phyloP scores from a whole-genome alignment of 1,140 invertebrate species.

The Leptoteleia sp. region DNA sequence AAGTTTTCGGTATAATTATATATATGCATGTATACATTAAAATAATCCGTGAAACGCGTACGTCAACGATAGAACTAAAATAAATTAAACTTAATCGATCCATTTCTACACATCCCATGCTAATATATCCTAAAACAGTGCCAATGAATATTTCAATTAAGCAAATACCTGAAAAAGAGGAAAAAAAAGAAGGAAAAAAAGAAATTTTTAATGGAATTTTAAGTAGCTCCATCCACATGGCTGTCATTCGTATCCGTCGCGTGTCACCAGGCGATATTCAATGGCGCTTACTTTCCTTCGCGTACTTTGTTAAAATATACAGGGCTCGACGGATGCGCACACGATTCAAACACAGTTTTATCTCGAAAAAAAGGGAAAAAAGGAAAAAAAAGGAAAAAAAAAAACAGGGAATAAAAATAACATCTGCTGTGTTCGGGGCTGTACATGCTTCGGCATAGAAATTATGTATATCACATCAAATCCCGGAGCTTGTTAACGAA shows the following conservation, averaged over 20 bases:
- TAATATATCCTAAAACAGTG: constrained; percentile 15
- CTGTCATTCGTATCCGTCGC: constrained; percentile 23
- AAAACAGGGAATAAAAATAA: too few species aligned
- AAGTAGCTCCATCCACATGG: constrained; percentile 23
- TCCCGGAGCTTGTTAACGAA: constrained; percentile 53
- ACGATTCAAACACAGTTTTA: constrained; percentile 29
- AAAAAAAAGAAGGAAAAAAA: constrained; percentile 5
- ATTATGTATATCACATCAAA: constrained; percentile 36
- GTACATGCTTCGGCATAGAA: constrained; percentile 23
- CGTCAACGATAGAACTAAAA: neutral
- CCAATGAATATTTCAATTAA: constrained; percentile 41
- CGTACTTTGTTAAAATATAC: constrained; percentile 32
- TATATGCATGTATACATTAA: too few species aligned
- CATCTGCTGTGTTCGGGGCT: constrained; percentile 25
- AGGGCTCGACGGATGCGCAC: constrained; percentile 10
- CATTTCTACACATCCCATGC: constrained; percentile 20
- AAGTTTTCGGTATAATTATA: constrained; percentile 1
- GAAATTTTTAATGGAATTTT: constrained; percentile 58
- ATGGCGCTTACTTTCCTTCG: constrained; percentile 32
- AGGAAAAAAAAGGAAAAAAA: too few species aligned
- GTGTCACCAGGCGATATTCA: constrained; percentile 25
- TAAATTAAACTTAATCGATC: constrained; percentile 4
- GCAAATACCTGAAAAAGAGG: neutral
- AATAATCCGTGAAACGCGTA: neutral
- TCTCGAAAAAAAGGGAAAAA: too few species aligned